Evolutionary conservation across 2,113 vertebrate genomes (phyloP), one percentile per base, ranked within the genome.

Genomic region (Arizona elegans): DNA sequence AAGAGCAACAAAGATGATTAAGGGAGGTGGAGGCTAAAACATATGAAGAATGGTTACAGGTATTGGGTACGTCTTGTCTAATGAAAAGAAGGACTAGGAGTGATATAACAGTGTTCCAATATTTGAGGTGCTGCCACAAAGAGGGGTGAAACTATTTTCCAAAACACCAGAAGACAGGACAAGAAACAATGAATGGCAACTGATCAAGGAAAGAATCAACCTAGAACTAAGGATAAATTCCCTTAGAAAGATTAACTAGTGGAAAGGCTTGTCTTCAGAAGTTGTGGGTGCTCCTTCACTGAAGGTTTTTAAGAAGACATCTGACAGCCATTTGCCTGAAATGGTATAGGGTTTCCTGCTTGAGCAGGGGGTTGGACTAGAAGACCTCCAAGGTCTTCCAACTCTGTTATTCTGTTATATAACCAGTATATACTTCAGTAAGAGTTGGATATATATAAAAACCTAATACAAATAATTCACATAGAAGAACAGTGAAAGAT

Each of bases 391-490:
- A 70, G 11, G 62, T 29, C 62, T n/a, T 70, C 65, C 12, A n/a
- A 70, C 26, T 70, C 62, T 70, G 10, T 29, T 65, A 65, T 62
- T 62, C 26, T 62, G 24, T 62, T 70, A 70, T 81, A 8, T 81
- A 81, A 81, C 7, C n/a, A 81, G 70, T 33, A 75, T 75, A 7
- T 5, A 75, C 5, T 33, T 75, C 29, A n/a, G 5, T 81, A 81
- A 38, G 19, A 19, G 15, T 19, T 33, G n/a, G 13, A 75, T 90
- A 90, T 90, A 88, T 95, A 50, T 50, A 19, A 90, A 92, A 70
- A 53, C 58, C 29, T 93, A 38, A 91, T 95, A 26, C 94, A 95
- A 96, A 93, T 95, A 95, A 87, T 24, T 91, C 43, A 86, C 47
- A 0, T 0, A 94, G 58, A 8, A 87, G 91, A 62, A 17, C 43